Evolutionary conservation across 2,797 vertebrate species (phyloP).

Genomic region (Hydrolagus colliei): DNA sequence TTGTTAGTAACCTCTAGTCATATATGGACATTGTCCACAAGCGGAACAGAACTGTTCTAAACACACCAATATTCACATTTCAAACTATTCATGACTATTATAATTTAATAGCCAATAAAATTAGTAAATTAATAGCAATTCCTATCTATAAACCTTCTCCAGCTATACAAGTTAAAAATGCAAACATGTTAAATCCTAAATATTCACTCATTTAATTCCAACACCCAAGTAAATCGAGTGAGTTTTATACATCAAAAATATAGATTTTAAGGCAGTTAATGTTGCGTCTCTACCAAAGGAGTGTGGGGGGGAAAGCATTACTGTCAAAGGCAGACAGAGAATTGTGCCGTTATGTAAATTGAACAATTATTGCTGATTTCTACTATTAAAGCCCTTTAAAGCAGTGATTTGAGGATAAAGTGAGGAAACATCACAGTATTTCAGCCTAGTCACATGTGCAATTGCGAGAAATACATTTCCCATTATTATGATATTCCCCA

Average conservation of each 20-base stretch:
- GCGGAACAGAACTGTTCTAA: background rate
- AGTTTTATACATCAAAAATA: background rate
- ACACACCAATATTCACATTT: background rate
- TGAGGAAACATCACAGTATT: background rate
- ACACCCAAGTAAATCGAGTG: background rate
- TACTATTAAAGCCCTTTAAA: background rate
- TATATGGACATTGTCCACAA: too few relatives aligned
- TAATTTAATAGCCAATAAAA: background rate
- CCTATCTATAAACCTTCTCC: background rate
- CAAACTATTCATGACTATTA: background rate
- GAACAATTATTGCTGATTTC: conserved; percentile 7
- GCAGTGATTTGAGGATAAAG: background rate
- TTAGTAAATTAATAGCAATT: background rate
- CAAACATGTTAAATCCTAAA: background rate
- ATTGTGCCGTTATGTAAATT: conserved; percentile 1
- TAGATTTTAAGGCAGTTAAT: background rate
- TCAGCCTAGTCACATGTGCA: background rate
- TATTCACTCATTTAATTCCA: background rate
- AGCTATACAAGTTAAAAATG: background rate
- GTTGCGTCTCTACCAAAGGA: background rate
- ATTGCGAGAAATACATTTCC: background rate
- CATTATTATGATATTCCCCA: background rate
- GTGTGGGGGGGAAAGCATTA: background rate
- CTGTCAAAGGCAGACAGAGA: background rate
- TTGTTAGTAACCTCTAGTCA: too few relatives aligned